Conservation (phyloP, 2,113 vertebrate species). For the Tupaia tana region DNA sequence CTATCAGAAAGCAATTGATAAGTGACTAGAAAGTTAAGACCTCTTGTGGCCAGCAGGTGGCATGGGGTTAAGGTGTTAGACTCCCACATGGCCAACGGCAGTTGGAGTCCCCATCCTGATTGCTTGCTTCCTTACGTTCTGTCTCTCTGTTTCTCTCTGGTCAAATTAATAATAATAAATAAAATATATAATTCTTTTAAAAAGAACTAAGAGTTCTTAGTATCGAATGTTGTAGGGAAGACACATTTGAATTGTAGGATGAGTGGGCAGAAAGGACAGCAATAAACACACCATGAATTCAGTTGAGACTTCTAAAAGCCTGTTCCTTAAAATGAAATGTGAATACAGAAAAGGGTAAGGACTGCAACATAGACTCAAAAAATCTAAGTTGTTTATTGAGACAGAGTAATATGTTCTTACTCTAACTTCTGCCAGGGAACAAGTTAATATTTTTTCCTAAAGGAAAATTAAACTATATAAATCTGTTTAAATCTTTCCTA, state of each 20-base stretch:
- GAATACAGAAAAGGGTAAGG: not conserved
- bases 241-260: not conserved
- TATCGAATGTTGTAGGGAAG: not conserved
- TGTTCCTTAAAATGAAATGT: not conserved
- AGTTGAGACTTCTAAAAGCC: not conserved
- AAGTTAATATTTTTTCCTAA: not conserved
- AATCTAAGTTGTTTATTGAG: not conserved
- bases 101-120: too few relatives aligned
- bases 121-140: too few relatives aligned
- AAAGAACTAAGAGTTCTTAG: not conserved
- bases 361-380: not conserved
- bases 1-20: conserved; percentile 36
- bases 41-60: not conserved
- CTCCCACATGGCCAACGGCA: too few relatives aligned
- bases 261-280: not conserved
- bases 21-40: not conserved
- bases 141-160: too few relatives aligned
- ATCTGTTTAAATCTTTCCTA: not conserved
- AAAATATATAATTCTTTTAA: too few relatives aligned
- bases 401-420: not conserved
- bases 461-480: not conserved
- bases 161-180: too few relatives aligned
- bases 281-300: not conserved
- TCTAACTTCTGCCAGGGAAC: not conserved
- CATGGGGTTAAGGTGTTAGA: too few relatives aligned